A percentile compares a stretch with the other conserved stretches of the same genome.
Evolutionary conservation across 35 echinoderm and acorn worm species (phyloP).

Genomic region (Chiridota heheva): DNA sequence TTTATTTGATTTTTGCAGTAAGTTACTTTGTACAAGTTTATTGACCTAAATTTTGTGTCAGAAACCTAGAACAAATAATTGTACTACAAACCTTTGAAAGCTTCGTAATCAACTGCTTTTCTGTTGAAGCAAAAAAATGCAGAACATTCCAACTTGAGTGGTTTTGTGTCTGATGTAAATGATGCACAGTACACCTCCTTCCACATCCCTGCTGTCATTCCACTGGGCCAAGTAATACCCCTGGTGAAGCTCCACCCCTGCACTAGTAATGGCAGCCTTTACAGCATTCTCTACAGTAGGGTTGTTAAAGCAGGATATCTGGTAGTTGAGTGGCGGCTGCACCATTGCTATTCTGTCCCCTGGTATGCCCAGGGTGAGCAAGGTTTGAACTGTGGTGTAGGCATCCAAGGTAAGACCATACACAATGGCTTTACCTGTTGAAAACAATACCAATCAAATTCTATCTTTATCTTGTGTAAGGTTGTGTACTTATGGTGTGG

Average conservation of each 20-base stretch:
- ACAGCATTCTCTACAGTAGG: conserved; percentile 55
- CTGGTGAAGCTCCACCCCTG: conserved; percentile 59
- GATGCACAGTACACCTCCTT: conserved; percentile 72
- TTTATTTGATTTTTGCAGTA: no score
- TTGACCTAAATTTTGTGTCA: no score
- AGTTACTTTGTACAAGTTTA: no score
- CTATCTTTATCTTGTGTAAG: no score
- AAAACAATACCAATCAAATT: no score
- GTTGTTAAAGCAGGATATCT: conserved; percentile 88
- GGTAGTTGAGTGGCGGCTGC: conserved; percentile 70
- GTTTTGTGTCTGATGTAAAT: conserved; percentile 90
- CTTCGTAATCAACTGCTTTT: conserved; percentile 89
- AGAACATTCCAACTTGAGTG: conserved; percentile 96
- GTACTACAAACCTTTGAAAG: conserved; percentile 83
- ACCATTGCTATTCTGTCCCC: conserved; percentile 71
- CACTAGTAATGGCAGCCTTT: conserved; percentile 32
- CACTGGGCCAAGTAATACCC: conserved; percentile 94
- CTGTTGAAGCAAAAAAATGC: conserved; percentile 87
- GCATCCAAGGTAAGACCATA: conserved; percentile 87
- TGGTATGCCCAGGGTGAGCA: conserved; percentile 60
- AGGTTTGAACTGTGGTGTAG: conserved; percentile 69
- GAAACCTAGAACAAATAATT: no score
- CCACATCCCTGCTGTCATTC: conserved; percentile 90
- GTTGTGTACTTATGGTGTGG: no score
- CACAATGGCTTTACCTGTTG: conserved; percentile 82